Evolutionary conservation across 2,888 invertebrate genomes (phyloP).

Genomic region (Neoitamus cyanurus): DNA sequence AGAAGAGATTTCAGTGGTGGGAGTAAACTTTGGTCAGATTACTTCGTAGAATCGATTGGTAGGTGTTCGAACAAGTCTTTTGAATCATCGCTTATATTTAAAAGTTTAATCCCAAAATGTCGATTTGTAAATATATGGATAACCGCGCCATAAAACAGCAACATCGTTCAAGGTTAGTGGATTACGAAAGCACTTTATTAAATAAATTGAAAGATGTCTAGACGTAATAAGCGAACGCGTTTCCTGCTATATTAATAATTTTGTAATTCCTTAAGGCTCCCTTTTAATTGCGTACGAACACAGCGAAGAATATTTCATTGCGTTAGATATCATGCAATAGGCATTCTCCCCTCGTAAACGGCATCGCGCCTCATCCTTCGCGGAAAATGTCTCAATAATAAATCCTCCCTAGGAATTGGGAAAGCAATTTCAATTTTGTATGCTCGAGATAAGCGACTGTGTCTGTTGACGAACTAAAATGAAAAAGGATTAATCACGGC

Average conservation of each 20-base stretch:
- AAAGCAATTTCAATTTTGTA: conserved; percentile 21
- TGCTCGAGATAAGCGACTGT: conserved; percentile 4
- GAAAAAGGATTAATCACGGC: conserved; percentile 21
- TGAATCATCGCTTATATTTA: too few species aligned
- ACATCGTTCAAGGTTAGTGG: background rate
- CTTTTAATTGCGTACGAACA: background rate
- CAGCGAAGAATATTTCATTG: background rate
- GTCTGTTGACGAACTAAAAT: conserved; percentile 9
- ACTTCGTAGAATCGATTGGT: too few species aligned
- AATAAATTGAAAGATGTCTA: conserved; percentile 14
- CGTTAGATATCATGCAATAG: background rate
- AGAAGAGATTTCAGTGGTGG: too few species aligned
- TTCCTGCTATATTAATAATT: background rate
- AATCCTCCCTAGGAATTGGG: background rate
- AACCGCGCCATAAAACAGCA: too few species aligned
- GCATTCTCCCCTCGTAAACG: background rate
- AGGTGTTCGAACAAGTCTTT: too few species aligned
- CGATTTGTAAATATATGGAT: too few species aligned
- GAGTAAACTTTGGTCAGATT: too few species aligned
- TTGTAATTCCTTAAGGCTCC: conserved; percentile 4
- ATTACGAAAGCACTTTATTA: background rate
- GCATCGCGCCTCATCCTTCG: background rate
- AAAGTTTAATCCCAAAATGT: too few species aligned
- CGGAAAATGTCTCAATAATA: conserved; percentile 5
- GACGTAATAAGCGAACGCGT: background rate